A percentile compares a stretch with the other conserved stretches of the same genome.
phyloP scores from a whole-genome alignment of 1,140 invertebrate genomes.

The Diuraphis noxia region DNA sequence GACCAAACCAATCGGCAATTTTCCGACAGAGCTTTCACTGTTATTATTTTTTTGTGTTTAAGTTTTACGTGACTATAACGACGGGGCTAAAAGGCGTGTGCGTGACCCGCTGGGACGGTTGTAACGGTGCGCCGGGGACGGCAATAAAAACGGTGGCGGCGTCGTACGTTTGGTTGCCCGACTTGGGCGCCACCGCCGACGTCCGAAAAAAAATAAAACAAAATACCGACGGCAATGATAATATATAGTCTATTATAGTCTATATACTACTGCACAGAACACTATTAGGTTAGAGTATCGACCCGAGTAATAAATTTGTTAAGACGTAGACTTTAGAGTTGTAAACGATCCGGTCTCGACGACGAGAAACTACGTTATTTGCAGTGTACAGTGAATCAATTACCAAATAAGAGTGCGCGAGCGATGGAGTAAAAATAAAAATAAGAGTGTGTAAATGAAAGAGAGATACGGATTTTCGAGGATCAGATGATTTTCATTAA shows the following conservation, averaged over 20 bases:
- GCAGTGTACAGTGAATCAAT: too few relatives aligned
- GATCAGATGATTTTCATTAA: not conserved
- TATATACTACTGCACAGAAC: not conserved
- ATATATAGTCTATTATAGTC: not conserved
- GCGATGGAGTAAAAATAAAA: not conserved
- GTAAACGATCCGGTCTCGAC: not conserved
- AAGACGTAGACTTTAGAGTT: not conserved
- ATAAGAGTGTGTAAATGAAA: not conserved
- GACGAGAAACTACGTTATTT: not conserved
- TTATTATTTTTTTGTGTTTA: not conserved
- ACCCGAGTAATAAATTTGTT: not conserved
- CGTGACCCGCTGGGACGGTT: not conserved
- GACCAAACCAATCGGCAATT: not conserved
- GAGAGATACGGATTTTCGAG: not conserved
- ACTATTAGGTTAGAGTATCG: not conserved
- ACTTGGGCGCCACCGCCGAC: constrained; percentile 18
- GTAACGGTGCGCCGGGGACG: not conserved
- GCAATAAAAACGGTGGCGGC: not conserved
- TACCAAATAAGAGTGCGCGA: not conserved
- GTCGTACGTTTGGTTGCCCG: constrained; percentile 11
- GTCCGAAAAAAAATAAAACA: not conserved
- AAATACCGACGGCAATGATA: not conserved
- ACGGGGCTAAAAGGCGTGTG: constrained; percentile 27
- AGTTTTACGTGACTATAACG: constrained; percentile 46
- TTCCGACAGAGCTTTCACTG: not conserved